phyloP scores from a whole-genome alignment of 2,888 invertebrate genomes.

The Caprella mutica region DNA sequence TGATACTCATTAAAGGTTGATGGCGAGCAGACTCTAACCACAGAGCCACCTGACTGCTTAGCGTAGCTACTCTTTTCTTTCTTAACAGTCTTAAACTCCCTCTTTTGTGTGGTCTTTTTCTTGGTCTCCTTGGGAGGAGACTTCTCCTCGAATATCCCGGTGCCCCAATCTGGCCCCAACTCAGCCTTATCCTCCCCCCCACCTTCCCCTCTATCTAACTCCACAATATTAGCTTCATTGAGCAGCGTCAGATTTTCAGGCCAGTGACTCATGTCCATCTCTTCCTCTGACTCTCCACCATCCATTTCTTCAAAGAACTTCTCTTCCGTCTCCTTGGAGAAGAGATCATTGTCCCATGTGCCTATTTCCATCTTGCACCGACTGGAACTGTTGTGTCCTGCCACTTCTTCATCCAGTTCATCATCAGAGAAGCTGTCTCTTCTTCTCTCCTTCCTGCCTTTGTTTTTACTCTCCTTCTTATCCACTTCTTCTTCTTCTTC shows the following conservation, averaged over 20 bases:
- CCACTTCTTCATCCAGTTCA: constrained; percentile 26
- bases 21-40: constrained; percentile 36
- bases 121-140: too few species aligned
- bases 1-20: constrained; percentile 37
- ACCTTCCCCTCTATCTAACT: constrained; percentile 35
- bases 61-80: too few species aligned
- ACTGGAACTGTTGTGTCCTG: constrained; percentile 40
- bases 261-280: constrained; percentile 42
- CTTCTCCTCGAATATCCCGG: too few species aligned
- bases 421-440: neutral
- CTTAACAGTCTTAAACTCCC: too few species aligned
- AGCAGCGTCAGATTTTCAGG: constrained; percentile 53
- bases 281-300: constrained; percentile 34
- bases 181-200: constrained; percentile 33
- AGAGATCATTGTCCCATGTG: constrained; percentile 84
- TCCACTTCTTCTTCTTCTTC: constrained; percentile 40
- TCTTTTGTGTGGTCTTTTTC: constrained; percentile 43
- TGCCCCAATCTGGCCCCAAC: constrained; percentile 36
- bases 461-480: neutral
- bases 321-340: too few species aligned
- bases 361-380: constrained; percentile 80
- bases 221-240: too few species aligned
- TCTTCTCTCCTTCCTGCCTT: neutral
- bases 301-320: constrained; percentile 51
- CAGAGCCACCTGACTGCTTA: constrained; percentile 6